A percentile compares a stretch with the other conserved stretches of the same genome.
These are phyloP conservation scores for Todiramphus saurophagus DNA, from an alignment of 2,113 vertebrate species.

Conservation along the genomic window DNA sequence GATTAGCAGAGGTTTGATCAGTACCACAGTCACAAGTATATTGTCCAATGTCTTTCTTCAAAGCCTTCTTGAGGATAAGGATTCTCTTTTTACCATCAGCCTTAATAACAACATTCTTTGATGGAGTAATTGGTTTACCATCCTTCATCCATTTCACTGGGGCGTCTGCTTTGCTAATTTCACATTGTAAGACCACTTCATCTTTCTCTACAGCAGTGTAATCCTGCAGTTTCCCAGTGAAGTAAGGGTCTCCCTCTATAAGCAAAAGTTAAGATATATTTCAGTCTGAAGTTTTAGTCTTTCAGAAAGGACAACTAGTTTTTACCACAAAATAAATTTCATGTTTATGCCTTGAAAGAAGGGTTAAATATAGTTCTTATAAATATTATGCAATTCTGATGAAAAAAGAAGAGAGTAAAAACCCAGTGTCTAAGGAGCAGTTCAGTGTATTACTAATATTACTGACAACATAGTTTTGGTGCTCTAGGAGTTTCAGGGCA, in stretches of 20 bases:
- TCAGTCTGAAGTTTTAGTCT: background rate
- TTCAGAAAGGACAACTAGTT: background rate
- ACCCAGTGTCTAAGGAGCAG: background rate
- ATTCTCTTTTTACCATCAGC: slow-evolving; percentile 89
- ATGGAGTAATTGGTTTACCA: slow-evolving; percentile 88
- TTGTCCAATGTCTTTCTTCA: slow-evolving; percentile 83
- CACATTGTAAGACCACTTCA: slow-evolving; percentile 89
- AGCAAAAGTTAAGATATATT: background rate
- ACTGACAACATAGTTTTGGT: background rate
- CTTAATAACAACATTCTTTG: slow-evolving; percentile 87
- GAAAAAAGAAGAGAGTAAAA: background rate
- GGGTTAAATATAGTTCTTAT: background rate
- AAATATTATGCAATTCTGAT: background rate
- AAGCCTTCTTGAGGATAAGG: slow-evolving; percentile 87
- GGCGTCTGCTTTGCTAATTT: slow-evolving; percentile 89
- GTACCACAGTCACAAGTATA: slow-evolving; percentile 94
- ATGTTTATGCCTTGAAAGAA: background rate
- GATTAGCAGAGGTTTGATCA: slow-evolving; percentile 89
- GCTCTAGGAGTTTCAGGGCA: background rate
- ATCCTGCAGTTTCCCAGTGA: slow-evolving; percentile 93
- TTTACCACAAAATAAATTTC: background rate
- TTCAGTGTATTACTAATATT: background rate
- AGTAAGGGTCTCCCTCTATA: slow-evolving; percentile 96
- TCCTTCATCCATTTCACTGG: slow-evolving; percentile 95
- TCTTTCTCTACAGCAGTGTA: slow-evolving; percentile 96